Base-by-base conservation (phyloP, 2,797 vertebrate genomes). In the Clangula hyemalis region DNA sequence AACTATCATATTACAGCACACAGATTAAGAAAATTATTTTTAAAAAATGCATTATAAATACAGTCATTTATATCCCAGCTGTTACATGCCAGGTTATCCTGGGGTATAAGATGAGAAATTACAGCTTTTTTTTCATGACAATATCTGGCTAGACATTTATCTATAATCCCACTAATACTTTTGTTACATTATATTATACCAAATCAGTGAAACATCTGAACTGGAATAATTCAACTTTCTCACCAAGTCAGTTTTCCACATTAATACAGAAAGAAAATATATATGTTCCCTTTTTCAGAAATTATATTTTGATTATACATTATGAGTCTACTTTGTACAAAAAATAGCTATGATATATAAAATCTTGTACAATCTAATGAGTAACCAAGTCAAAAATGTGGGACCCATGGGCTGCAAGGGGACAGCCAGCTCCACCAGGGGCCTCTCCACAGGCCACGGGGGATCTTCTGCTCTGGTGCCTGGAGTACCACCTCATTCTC, bases 1-100 rank as follows among this genome's bases (percentile, higher is more conserved):
- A 94, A 34, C 34, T 70, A 86, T 65, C 56, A 77, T 91, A 76
- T 89, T 95, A 88, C 62, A 90, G 53, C 90, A 94, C 34, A 79
- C 36, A 95, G 45, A 94, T 96, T 89, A 91, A 84, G 38, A 72
- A 85, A 88, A 93, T 54, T 65, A 65, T 64, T 74, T 43, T 25
- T 74, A 0, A 2, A 56, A 68, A 82, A 62, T 79, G 39, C 43
- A 64, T 83, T 82, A 72, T 61, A 92, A 60, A 14, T 49, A 18
- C 47, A 88, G 68, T 93, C 45, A n/a, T 20, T 6, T 85, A 16
- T 60, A 89, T 62, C 6, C 14, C 36, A n/a, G 19, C 25, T 89
- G 45, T 80, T 89, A 73, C 24, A 17, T 56, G 32, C 71, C 64
- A 25, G 83, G 43, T 61, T 83, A 84, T 89, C 76, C 60, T 49